Base-by-base conservation (phyloP, 35 echinoderm and acorn worm species). In the Apostichopus japonicus region DNA sequence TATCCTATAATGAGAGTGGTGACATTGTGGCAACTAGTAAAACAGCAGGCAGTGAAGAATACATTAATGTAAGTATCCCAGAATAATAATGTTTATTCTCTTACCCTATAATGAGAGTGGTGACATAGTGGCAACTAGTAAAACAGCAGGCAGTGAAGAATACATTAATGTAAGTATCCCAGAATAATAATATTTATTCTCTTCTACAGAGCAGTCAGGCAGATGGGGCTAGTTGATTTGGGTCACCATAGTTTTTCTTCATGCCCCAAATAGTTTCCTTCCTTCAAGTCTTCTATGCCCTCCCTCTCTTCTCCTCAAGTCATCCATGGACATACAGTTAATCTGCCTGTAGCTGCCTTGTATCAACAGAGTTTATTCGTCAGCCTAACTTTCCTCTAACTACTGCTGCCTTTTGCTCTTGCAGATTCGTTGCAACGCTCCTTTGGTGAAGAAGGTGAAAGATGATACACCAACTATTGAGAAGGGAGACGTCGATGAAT, bases 41-140 rank as follows among this genome's bases (percentile, higher is more conserved):
- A 59, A 99, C 81, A 93, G 97, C 97, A 61, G 97, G 97, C 54
- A 90, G 80, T 79, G 95, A 93, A 51, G 97, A 99, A 87, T 93
- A 95, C 84, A 93, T 99, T 5, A 94, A 86, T 76, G 97, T 99
- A 88, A 95, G 87, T 67, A 24, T 55, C 25, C 9, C 1, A 78
- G 14, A 75, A 19, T 73, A n/a, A 59, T 59, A 73, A 67, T 73
- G 21, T 17, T 73, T 19, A 73, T 33, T 33, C 27, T 33, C 27
- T 33, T 99, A 10, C 96, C 95, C 0, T 99, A 92, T 65, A 95
- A 99, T 79, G 83, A 96, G 92, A 87, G 87, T 13, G 95, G 92
- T 52, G 97, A 96, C 52, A 93, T 99, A 14, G 92, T 99, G 51
- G 97, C 95, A 55, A 93, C 89, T 16, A 73, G 57, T 59, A 59